Percentiles rank a stretch among this genome's conserved stretches.
phyloP scores from a whole-genome alignment of 2,113 vertebrate genomes.

The Eolophus roseicapilla region DNA sequence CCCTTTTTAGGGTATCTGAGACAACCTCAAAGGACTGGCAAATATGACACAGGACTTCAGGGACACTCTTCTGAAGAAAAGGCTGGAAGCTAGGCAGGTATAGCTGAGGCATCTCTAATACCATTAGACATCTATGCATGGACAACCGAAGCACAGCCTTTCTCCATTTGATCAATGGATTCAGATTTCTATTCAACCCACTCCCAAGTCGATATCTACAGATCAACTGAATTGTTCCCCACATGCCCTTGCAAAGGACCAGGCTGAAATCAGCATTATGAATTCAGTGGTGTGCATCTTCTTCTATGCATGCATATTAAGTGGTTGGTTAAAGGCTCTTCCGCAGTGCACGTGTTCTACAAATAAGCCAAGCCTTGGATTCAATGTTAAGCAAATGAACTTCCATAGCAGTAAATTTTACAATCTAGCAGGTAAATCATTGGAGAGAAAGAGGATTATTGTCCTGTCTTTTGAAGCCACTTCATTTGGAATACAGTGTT shows the following conservation, averaged over 20 bases:
- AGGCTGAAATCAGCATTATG: neutral
- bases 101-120: neutral
- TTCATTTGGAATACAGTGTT: neutral
- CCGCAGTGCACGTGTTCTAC: neutral
- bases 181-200: neutral
- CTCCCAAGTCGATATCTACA: neutral
- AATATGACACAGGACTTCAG: neutral
- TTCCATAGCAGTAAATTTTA: neutral
- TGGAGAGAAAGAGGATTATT: neutral
- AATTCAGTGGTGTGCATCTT: neutral
- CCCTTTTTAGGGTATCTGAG: neutral
- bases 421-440: neutral
- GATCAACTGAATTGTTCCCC: neutral
- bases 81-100: neutral
- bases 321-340: neutral
- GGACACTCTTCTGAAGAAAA: neutral
- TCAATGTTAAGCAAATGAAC: neutral
- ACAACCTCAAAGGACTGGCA: neutral
- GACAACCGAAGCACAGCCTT: neutral
- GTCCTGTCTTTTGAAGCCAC: neutral
- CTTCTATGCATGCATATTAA: neutral
- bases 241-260: neutral
- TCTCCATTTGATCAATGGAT: neutral
- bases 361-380: neutral
- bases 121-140: neutral